These are phyloP conservation scores for Porites divaricata DNA, from an alignment of 92 coral and sea anemone genomes.

Conservation along the genomic window DNA sequence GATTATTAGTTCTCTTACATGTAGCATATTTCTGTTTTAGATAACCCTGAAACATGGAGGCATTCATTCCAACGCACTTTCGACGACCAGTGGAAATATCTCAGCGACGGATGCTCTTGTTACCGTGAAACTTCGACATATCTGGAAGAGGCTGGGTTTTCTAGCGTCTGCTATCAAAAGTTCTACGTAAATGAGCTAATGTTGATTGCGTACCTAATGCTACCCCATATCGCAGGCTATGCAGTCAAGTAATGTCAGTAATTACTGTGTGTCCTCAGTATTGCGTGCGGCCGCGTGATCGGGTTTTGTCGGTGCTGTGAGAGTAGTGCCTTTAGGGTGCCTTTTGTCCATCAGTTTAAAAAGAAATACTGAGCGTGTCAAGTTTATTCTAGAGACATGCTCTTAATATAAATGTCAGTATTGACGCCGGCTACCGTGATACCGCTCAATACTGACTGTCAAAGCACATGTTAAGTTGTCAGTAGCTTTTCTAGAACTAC, in stretches of 20 bases:
- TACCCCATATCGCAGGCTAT: slow-evolving; percentile 84
- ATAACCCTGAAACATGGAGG: slow-evolving; percentile 72
- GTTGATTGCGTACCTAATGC: slow-evolving; percentile 72
- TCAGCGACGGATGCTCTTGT: slow-evolving; percentile 93
- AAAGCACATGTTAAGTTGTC: no score
- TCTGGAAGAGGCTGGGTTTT: slow-evolving; percentile 81
- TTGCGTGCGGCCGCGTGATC: no score
- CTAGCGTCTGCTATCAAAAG: slow-evolving; percentile 63
- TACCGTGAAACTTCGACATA: slow-evolving; percentile 62
- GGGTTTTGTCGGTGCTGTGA: no score
- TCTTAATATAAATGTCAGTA: no score
- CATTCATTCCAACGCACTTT: slow-evolving; percentile 61
- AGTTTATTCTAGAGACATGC: no score
- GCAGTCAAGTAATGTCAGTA: slow-evolving; percentile 67
- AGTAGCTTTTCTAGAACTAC: no score
- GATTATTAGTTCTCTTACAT: background rate
- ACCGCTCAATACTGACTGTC: no score
- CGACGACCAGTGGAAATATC: slow-evolving; percentile 83
- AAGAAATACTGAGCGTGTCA: no score
- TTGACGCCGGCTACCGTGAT: no score
- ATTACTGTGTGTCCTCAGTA: no score
- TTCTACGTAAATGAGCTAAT: slow-evolving; percentile 60
- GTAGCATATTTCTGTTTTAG: slow-evolving; percentile 37
- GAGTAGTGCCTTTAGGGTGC: no score
- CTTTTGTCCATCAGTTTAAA: no score